Evolutionary conservation across 1,140 invertebrate genomes (phyloP).

Genomic region (Trinorchestia longiramus): DNA sequence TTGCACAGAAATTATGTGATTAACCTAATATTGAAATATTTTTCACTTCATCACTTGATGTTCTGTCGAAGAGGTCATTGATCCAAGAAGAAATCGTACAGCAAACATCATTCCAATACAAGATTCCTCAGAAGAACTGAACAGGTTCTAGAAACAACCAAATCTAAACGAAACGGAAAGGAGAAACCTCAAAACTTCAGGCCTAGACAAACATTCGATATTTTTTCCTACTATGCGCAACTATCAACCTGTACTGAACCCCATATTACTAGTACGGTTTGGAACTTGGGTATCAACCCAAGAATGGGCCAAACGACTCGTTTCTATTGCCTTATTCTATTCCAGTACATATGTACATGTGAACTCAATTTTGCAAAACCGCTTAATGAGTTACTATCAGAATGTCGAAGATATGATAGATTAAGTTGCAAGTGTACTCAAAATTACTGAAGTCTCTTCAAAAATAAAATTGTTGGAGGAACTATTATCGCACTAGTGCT

Average conservation of each 20-base stretch:
- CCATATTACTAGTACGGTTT: no score
- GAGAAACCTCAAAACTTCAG: neutral
- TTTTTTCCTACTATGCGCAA: neutral
- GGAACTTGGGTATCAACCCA: no score
- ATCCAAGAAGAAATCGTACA: neutral
- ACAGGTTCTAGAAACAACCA: neutral
- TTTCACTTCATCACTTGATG: neutral
- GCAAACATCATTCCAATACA: neutral
- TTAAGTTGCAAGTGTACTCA: no score
- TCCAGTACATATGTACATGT: neutral
- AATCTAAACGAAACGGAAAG: neutral
- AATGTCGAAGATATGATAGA: neutral
- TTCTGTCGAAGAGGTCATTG: neutral
- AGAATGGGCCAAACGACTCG: no score
- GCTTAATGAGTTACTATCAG: neutral
- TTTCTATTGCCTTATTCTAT: no score
- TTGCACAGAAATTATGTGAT: neutral
- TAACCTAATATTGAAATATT: neutral
- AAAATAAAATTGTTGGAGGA: no score
- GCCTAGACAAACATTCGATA: neutral
- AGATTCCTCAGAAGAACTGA: neutral
- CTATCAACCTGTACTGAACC: no score
- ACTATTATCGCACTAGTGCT: no score
- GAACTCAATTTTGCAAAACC: neutral
- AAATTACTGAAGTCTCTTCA: no score